phyloP scores from a whole-genome alignment of 2,797 vertebrate species.

The Varecia variegata region DNA sequence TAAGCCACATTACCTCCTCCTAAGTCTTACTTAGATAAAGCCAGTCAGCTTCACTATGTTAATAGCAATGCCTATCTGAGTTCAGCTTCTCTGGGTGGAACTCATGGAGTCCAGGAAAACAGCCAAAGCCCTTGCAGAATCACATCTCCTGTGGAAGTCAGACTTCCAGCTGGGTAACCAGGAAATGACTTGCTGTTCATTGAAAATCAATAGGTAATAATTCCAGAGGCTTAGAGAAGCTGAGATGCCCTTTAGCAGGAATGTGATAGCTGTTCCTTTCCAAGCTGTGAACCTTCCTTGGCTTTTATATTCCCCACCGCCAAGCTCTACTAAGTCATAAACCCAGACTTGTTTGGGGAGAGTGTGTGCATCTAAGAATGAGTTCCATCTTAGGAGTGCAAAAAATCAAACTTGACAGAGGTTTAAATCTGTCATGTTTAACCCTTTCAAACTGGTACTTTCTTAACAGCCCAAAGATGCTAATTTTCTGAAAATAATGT shows the following conservation, averaged over 20 bases:
- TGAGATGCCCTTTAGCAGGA: neutral
- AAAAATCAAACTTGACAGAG: neutral
- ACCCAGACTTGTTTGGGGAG: neutral
- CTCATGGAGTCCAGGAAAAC: neutral
- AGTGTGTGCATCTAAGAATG: neutral
- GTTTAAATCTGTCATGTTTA: neutral
- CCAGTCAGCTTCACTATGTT: neutral
- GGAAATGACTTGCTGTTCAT: neutral
- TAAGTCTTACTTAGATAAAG: constrained; percentile 9
- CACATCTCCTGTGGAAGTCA: neutral
- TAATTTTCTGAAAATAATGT: neutral
- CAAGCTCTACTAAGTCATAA: neutral
- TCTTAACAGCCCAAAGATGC: neutral
- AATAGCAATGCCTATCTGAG: neutral
- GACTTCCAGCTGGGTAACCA: neutral
- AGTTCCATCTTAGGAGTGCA: neutral
- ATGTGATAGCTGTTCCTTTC: neutral
- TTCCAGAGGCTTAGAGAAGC: neutral
- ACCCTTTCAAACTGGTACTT: neutral
- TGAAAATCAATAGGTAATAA: neutral
- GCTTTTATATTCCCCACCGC: neutral
- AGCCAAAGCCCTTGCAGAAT: neutral
- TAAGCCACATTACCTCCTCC: neutral
- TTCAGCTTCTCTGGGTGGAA: neutral
- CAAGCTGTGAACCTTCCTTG: neutral